Conservation (phyloP, 1,140 invertebrate genomes). For the Homalodisca vitripennis region DNA sequence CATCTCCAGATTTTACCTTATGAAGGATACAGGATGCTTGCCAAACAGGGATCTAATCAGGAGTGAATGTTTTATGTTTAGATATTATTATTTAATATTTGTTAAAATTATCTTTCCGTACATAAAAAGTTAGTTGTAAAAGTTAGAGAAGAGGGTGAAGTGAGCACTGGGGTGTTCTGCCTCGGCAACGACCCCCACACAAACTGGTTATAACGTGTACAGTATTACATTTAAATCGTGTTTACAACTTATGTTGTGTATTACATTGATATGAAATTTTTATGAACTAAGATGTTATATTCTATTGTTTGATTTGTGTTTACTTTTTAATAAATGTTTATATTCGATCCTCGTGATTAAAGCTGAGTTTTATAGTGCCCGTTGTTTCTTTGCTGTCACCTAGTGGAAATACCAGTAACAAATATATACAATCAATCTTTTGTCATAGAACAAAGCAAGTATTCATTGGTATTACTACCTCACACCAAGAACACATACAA, state of each 20-base stretch:
- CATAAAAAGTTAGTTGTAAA: no score
- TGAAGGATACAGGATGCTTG: no score
- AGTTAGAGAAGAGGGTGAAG: neutral
- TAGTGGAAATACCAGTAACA: no score
- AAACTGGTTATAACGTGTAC: conserved; percentile 16
- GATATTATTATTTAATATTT: no score
- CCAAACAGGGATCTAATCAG: no score
- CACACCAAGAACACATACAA: no score
- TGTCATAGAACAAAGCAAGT: no score
- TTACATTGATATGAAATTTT: conserved; percentile 14
- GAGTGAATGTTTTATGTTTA: no score
- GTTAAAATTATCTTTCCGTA: no score
- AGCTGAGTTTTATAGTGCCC: conserved; percentile 16
- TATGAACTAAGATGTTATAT: conserved; percentile 18
- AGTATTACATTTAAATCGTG: conserved; percentile 10
- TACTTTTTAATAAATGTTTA: conserved; percentile 26
- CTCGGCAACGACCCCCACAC: neutral
- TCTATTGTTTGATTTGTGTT: conserved; percentile 8
- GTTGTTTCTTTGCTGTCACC: neutral
- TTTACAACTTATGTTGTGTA: neutral
- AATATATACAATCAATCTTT: no score
- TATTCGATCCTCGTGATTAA: conserved; percentile 26
- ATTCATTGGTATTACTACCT: no score
- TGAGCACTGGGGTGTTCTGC: neutral
- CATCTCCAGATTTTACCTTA: no score